Evolutionary conservation across 2,797 vertebrate genomes (phyloP).

Genomic region (Gymnothorax reevesii): DNA sequence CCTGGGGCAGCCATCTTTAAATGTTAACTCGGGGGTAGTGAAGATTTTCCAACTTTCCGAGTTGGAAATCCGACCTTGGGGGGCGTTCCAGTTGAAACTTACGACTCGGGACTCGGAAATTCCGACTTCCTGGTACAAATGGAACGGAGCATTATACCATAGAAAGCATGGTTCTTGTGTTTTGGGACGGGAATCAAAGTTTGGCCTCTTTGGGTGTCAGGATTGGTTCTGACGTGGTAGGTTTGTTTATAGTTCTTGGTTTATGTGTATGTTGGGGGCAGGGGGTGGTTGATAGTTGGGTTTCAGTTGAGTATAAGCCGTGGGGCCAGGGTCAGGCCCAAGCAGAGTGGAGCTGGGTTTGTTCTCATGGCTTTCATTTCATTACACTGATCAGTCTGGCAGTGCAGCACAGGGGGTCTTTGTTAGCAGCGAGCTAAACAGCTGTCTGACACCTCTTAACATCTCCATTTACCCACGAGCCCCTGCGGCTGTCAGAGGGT

Average conservation of each 20-base stretch:
- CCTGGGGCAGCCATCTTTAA: no score
- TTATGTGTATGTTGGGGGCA: background rate
- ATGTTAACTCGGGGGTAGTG: no score
- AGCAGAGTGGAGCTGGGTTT: conserved; percentile 46
- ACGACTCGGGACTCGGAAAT: no score
- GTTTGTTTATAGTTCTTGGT: background rate
- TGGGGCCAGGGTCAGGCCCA: conserved; percentile 46
- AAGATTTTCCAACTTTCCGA: no score
- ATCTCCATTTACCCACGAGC: conserved; percentile 55
- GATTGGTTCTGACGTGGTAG: background rate
- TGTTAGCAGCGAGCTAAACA: conserved; percentile 48
- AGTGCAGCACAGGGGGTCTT: conserved; percentile 57
- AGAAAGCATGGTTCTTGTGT: background rate
- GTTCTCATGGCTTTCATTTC: conserved; percentile 66
- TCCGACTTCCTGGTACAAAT: no score
- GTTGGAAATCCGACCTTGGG: no score
- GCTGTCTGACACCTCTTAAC: conserved; percentile 58
- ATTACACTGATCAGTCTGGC: conserved; percentile 60
- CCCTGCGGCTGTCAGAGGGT: conserved; percentile 61
- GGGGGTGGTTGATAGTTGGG: background rate
- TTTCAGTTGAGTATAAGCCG: background rate
- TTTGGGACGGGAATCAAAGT: background rate
- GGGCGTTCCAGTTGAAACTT: no score
- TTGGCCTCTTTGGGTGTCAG: background rate
- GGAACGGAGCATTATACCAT: no score